Evolutionary conservation across 2,888 invertebrate genomes (phyloP).

Genomic region (Lamellibrachia satsuma): DNA sequence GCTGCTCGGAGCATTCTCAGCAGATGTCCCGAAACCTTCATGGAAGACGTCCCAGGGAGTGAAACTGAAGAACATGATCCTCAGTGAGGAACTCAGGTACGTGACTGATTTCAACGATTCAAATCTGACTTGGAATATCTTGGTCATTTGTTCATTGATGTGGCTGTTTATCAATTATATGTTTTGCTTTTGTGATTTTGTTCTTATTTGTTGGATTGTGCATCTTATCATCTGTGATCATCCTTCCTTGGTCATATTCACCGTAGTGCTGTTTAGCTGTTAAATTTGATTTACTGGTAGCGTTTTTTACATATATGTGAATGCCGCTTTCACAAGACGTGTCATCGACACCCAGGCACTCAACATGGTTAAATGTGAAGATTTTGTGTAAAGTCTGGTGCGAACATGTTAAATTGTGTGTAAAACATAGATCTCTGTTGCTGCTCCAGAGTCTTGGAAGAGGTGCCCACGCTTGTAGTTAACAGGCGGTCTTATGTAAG

Average conservation of each 20-base stretch:
- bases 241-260: too few species aligned
- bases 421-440: background rate
- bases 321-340: background rate
- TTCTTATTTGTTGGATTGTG: too few species aligned
- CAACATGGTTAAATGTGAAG: background rate
- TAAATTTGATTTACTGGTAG: too few species aligned
- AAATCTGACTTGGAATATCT: background rate
- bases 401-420: background rate
- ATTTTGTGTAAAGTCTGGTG: background rate
- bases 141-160: background rate
- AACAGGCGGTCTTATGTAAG: background rate
- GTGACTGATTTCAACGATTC: background rate
- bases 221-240: too few species aligned
- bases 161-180: too few species aligned
- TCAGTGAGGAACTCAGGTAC: constrained; percentile 75
- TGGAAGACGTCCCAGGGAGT: constrained; percentile 79
- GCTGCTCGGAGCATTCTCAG: constrained; percentile 90
- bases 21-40: constrained; percentile 75
- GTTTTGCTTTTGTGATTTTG: too few species aligned
- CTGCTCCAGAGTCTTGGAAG: background rate
- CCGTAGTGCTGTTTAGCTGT: too few species aligned
- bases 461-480: background rate
- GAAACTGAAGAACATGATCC: constrained; percentile 78
- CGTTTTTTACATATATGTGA: background rate
- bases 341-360: background rate